phyloP scores from a whole-genome alignment of 2,888 invertebrate genomes.

The Electrophaes corylata region DNA sequence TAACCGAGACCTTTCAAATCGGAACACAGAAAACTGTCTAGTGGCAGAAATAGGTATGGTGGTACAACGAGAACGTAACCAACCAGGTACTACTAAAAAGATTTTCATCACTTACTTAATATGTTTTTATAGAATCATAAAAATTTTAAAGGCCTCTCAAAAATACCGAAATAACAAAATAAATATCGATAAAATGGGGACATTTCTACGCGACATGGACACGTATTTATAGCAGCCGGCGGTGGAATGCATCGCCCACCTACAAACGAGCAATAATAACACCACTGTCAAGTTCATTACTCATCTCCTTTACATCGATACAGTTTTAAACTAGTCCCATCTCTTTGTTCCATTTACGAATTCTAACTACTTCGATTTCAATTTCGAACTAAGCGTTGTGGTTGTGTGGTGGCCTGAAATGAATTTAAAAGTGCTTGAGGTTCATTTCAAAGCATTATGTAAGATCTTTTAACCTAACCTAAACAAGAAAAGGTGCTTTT shows the following conservation, averaged over 20 bases:
- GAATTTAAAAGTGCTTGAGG: neutral
- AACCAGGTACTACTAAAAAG: no score
- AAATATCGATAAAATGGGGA: conserved; percentile 4
- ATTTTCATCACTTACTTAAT: neutral
- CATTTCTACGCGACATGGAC: conserved; percentile 30
- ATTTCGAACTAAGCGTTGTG: neutral
- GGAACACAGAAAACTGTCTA: no score
- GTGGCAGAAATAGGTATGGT: no score
- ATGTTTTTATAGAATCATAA: neutral
- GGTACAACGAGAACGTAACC: no score
- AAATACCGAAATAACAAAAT: neutral
- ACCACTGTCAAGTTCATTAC: conserved; percentile 78
- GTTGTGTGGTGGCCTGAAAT: neutral
- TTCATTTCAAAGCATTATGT: neutral
- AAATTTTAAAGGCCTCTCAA: neutral
- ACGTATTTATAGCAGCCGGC: conserved; percentile 58
- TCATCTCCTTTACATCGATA: conserved; percentile 23
- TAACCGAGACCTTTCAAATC: no score
- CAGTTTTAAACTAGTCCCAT: conserved; percentile 4
- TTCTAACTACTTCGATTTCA: neutral
- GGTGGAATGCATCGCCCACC: conserved; percentile 61
- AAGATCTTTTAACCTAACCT: neutral
- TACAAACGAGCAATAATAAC: conserved; percentile 61
- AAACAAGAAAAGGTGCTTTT: neutral
- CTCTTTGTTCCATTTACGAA: neutral